phyloP scores from a whole-genome alignment of 1,140 invertebrate genomes.

The Zophobas morio region DNA sequence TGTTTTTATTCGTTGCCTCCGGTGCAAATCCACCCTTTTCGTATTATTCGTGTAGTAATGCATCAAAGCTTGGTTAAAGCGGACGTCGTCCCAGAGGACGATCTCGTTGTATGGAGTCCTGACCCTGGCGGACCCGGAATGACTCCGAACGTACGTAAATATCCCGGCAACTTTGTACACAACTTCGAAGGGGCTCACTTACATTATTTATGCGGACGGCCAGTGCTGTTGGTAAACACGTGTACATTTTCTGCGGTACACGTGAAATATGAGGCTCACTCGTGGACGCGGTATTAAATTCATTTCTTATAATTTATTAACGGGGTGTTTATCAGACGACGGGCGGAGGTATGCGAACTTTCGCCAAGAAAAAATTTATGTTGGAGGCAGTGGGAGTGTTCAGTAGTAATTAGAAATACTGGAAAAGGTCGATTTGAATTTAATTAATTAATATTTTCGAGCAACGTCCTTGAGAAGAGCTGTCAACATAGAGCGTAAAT shows the following conservation, averaged over 20 bases:
- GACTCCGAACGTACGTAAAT: conserved; percentile 20
- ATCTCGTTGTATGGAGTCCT: conserved; percentile 4
- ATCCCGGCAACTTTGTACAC: conserved; percentile 15
- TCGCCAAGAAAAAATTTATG: too few relatives aligned
- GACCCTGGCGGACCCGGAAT: conserved; percentile 13
- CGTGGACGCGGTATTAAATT: conserved; percentile 22
- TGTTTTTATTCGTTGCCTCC: conserved; percentile 8
- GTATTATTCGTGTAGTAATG: conserved; percentile 23
- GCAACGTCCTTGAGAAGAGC: too few relatives aligned
- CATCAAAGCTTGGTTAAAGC: conserved; percentile 15
- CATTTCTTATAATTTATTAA: conserved; percentile 30
- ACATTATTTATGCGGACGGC: conserved; percentile 30
- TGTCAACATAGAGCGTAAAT: too few relatives aligned
- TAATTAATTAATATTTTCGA: too few relatives aligned
- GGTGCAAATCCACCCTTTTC: conserved; percentile 4
- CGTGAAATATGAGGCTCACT: conserved; percentile 11
- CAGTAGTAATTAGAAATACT: too few relatives aligned
- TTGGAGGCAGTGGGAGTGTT: too few relatives aligned
- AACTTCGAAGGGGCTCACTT: conserved; percentile 7
- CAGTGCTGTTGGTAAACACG: conserved; percentile 22
- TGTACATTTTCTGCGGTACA: conserved; percentile 29
- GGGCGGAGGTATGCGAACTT: neutral
- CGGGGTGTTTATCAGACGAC: conserved; percentile 10
- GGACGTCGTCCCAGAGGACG: conserved; percentile 7
- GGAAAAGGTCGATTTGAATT: too few relatives aligned